Percentiles rank a stretch among this genome's conserved stretches.
Evolutionary conservation across 2,113 vertebrate genomes (phyloP).

Genomic region (Macaca fascicularis): DNA sequence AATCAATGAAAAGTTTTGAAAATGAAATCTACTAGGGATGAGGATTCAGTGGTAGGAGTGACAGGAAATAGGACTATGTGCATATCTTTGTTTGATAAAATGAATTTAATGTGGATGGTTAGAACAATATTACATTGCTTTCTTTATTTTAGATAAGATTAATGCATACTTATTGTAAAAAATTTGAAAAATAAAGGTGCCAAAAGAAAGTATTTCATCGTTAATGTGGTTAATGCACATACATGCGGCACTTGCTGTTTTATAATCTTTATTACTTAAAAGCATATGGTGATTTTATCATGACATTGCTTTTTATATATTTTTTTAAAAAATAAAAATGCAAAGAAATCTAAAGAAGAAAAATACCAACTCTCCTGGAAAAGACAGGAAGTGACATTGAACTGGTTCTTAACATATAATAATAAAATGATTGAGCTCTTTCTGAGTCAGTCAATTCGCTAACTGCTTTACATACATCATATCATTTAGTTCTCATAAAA

Average conservation of each 20-base stretch:
- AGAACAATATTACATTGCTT: neutral
- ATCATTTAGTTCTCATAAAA: slow-evolving; percentile 39
- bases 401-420: slow-evolving; percentile 1
- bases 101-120: neutral
- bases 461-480: neutral
- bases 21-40: neutral
- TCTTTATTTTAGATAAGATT: neutral
- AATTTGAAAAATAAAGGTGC: neutral
- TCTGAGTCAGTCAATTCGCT: neutral
- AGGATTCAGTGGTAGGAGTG: neutral
- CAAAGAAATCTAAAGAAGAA: slow-evolving; percentile 5
- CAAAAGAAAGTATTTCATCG: neutral
- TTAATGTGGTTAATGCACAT: neutral
- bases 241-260: neutral
- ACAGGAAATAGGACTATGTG: neutral
- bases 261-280: slow-evolving; percentile 8
- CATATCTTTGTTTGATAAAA: neutral
- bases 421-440: neutral
- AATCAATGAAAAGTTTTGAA: neutral
- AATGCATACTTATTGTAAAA: neutral
- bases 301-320: neutral
- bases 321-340: neutral
- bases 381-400: neutral
- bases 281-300: neutral
- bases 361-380: neutral